Conservation (phyloP, 2,113 vertebrate species). For the Camelus bactrianus region DNA sequence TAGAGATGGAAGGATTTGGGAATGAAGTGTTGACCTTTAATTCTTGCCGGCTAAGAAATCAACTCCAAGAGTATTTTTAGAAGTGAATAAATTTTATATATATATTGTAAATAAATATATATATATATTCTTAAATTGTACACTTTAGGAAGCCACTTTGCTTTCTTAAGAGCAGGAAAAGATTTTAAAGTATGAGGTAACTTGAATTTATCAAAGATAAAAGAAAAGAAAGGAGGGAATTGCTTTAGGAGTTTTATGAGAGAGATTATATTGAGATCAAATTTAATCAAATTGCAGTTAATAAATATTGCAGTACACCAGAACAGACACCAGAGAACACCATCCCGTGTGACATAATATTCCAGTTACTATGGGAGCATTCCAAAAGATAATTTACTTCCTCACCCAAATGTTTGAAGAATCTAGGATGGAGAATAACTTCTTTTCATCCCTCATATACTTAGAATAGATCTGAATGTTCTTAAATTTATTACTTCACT, state of each 20-base stretch:
- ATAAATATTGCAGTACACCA: background rate
- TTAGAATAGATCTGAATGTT: background rate
- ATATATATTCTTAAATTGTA: background rate
- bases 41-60: background rate
- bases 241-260: background rate
- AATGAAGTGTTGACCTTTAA: conserved; percentile 59
- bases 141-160: background rate
- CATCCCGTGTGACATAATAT: background rate
- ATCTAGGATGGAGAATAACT: background rate
- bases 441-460: background rate
- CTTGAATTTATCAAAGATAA: conserved; percentile 9
- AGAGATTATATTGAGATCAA: background rate
- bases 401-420: background rate
- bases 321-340: background rate
- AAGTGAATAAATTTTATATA: background rate
- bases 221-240: background rate
- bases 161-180: background rate
- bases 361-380: background rate
- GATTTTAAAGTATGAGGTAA: background rate
- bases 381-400: background rate
- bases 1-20: background rate
- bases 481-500: background rate
- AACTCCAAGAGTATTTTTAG: background rate
- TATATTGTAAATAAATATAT: background rate
- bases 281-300: background rate